Evolutionary conservation across 2,113 vertebrate species (phyloP).

Genomic region (Rhombomys opimus): DNA sequence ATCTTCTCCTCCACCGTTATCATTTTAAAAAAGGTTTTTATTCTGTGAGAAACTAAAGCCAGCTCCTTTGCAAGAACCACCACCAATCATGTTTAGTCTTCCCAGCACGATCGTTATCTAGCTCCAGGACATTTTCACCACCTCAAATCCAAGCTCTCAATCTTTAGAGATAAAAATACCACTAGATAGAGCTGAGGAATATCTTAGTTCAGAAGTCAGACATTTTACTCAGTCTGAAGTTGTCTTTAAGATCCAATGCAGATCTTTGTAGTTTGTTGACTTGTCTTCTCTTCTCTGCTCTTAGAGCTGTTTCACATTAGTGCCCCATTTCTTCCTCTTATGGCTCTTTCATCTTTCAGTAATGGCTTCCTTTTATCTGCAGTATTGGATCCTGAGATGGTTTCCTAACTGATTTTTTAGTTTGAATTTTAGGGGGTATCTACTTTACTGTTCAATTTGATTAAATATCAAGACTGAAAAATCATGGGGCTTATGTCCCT

Average conservation of each 20-base stretch:
- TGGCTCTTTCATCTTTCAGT: neutral
- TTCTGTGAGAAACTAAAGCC: too few species aligned
- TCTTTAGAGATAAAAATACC: neutral
- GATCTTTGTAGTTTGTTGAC: neutral
- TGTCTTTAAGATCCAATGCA: neutral
- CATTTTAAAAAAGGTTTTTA: too few species aligned
- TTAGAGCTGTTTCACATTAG: neutral
- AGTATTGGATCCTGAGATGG: constrained; percentile 8
- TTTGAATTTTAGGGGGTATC: constrained; percentile 8
- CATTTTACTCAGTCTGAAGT: neutral
- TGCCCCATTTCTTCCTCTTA: neutral
- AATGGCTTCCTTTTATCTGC: neutral
- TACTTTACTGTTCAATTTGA: constrained; percentile 46
- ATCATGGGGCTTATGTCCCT: neutral
- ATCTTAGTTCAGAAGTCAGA: neutral
- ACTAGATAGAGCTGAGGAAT: neutral
- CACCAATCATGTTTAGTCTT: neutral
- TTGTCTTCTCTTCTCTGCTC: neutral
- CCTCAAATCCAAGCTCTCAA: neutral
- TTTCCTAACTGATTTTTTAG: constrained; percentile 20
- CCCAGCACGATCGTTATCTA: neutral
- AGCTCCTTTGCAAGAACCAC: too few species aligned
- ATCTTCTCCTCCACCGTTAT: too few species aligned
- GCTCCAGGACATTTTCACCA: neutral
- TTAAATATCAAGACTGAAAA: constrained; percentile 28